Percentiles rank a stretch among this genome's conserved stretches.
These are phyloP conservation scores for Drosophila acutilabella DNA, from an alignment of 2,888 invertebrate genomes.

Conservation along the genomic window DNA sequence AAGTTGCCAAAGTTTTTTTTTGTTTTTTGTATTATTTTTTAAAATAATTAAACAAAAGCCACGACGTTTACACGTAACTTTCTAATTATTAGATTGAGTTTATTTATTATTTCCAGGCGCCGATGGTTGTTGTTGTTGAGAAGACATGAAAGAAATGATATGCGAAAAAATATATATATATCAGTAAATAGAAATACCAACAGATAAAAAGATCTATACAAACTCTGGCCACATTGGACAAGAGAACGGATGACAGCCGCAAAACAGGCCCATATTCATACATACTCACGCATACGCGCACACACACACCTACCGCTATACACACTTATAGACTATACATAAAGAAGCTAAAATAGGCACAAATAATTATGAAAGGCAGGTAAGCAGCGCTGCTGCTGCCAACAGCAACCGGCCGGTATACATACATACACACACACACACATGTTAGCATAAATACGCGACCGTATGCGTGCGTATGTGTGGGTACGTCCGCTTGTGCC, in stretches of 20 bases:
- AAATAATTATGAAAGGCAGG: constrained; percentile 79
- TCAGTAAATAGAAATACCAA: constrained; percentile 57
- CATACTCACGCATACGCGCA: constrained; percentile 9
- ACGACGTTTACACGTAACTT: constrained; percentile 84
- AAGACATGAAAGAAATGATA: constrained; percentile 34
- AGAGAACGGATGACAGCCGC: constrained; percentile 54
- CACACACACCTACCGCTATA: neutral
- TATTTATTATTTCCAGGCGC: constrained; percentile 17
- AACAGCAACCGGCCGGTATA: constrained; percentile 73
- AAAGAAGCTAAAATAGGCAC: constrained; percentile 64
- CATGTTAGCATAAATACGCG: constrained; percentile 17
- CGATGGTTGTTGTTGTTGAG: constrained; percentile 20
- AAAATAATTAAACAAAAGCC: constrained; percentile 82
- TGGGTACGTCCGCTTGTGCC: constrained; percentile 42
- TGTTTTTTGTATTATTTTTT: constrained; percentile 55
- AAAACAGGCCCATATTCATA: constrained; percentile 29
- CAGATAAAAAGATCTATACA: constrained; percentile 34
- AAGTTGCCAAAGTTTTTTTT: constrained; percentile 72
- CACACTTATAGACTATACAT: constrained; percentile 28
- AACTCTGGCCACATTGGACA: constrained; percentile 58
- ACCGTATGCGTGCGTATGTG: constrained; percentile 4
- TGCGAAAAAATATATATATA: constrained; percentile 27
- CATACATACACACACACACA: constrained; percentile 37
- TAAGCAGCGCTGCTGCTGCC: constrained; percentile 44
- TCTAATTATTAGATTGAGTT: constrained; percentile 67